Evolutionary conservation across 2,888 invertebrate genomes (phyloP), one percentile per base, ranked within the genome.

Genomic region (Nomada ruficornis): DNA sequence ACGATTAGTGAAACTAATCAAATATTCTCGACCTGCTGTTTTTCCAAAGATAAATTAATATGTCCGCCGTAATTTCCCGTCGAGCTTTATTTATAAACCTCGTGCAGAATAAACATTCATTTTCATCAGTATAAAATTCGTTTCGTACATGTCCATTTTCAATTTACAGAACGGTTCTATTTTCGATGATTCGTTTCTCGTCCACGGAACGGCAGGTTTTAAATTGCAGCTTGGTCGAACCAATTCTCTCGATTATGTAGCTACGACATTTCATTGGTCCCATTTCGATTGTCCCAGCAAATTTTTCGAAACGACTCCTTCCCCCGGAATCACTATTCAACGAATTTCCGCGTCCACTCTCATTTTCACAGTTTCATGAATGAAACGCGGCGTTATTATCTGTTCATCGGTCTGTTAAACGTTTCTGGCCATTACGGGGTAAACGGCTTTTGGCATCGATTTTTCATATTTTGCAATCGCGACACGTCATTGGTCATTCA

Each of bases 351-450:
- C n/a, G 23, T 57, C 55, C 44, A 9, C 60, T n/a, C 62, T 71
- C 60, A 71, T 76, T 84, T 77, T 71, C 76, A 36, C 59, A 44
- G 69, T 60, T 80, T 59, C 47, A 63, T 29, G 75, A 76, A 82
- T 62, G 72, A 64, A 23, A 50, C 63, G 44, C 18, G n/a, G 73
- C 52, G 20, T 65, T 62, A 81, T 87, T 87, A 86, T 81, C 82
- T 82, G 83, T 88, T 88, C 82, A 86, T 86, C 75, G 76, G 74
- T 68, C 80, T 80, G 72, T 86, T 84, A 85, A 86, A 83, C 54
- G 70, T 55, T 64, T 57, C 72, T 20, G 29, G 36, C 68, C 44
- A 29, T 71, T 26, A 10, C 29, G 13, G 65, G 68, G 72, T 65
- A 68, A 82, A 55, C 44, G 72, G 65, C 23, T 63, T 71, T 62